phyloP scores from a whole-genome alignment of 2,113 vertebrate species.

The Euleptes europaea region DNA sequence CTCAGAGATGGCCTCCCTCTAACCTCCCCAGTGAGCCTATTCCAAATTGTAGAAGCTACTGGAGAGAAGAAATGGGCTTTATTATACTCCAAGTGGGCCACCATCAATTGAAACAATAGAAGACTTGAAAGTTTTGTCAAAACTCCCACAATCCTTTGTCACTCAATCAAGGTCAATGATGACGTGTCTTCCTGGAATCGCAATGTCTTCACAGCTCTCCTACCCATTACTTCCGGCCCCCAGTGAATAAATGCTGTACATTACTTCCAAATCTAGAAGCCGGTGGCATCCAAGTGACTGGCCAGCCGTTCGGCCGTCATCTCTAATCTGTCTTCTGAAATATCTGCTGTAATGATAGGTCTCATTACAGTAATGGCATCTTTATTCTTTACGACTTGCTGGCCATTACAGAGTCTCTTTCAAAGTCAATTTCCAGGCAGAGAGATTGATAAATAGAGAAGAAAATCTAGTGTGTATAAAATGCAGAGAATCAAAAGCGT shows the following conservation, averaged over 20 bases:
- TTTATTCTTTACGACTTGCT: conserved; percentile 58
- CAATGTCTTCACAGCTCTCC: not conserved
- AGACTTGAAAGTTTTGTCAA: not conserved
- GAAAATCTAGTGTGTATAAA: conserved; percentile 19
- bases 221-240: not conserved
- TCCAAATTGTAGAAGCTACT: too few relatives aligned
- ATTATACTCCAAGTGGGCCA: too few relatives aligned
- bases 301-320: not conserved
- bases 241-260: conserved; percentile 13
- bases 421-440: conserved; percentile 20
- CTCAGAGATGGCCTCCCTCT: too few relatives aligned
- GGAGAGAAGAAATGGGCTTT: too few relatives aligned
- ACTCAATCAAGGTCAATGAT: too few relatives aligned
- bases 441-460: not conserved
- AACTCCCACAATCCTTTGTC: not conserved
- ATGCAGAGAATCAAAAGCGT: conserved; percentile 9
- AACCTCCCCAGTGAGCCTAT: too few relatives aligned
- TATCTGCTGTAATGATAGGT: conserved; percentile 38
- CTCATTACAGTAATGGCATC: conserved; percentile 56
- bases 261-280: conserved; percentile 34
- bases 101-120: too few relatives aligned
- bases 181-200: not conserved
- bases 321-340: conserved; percentile 60
- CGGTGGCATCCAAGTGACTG: conserved; percentile 17
- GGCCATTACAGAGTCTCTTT: conserved; percentile 40